Evolutionary conservation across 2,113 vertebrate genomes (phyloP).

Genomic region (Brevimyrus niger): DNA sequence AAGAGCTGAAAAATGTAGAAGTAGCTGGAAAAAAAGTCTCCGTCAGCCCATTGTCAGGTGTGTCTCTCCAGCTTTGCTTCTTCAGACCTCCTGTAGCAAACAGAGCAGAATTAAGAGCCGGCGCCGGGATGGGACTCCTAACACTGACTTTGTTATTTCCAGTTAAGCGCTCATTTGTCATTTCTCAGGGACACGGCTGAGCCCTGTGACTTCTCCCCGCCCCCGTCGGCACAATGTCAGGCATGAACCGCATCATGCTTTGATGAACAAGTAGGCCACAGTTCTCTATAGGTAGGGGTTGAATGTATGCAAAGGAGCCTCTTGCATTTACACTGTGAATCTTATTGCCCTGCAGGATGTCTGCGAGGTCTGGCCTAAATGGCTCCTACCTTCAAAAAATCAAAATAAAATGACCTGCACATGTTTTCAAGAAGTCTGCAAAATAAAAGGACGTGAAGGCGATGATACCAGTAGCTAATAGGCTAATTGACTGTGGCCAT

Average conservation of each 20-base stretch:
- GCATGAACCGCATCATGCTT: constrained; percentile 51
- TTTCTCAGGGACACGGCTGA: constrained; percentile 6
- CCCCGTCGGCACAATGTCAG: constrained; percentile 39
- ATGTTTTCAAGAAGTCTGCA: neutral
- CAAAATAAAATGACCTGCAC: neutral
- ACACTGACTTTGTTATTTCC: neutral
- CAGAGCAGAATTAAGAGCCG: neutral
- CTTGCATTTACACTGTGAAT: constrained; percentile 46
- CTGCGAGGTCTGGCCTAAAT: neutral
- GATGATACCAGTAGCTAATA: neutral
- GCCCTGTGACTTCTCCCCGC: neutral
- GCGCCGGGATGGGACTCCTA: neutral
- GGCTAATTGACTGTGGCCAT: neutral
- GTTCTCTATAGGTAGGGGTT: constrained; percentile 57
- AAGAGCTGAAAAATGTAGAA: neutral
- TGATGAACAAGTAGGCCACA: constrained; percentile 66
- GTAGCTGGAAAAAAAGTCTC: neutral
- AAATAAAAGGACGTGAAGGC: neutral
- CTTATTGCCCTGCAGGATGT: constrained; percentile 26
- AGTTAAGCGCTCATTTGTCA: neutral
- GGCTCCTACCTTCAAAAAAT: neutral
- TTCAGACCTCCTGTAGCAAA: constrained; percentile 6
- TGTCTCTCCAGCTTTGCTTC: neutral
- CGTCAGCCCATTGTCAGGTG: neutral
- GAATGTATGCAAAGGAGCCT: constrained; percentile 43